Base-by-base conservation (phyloP, 37 sponge, comb jelly and placozoan species). In the Petrosia ficiformis region DNA sequence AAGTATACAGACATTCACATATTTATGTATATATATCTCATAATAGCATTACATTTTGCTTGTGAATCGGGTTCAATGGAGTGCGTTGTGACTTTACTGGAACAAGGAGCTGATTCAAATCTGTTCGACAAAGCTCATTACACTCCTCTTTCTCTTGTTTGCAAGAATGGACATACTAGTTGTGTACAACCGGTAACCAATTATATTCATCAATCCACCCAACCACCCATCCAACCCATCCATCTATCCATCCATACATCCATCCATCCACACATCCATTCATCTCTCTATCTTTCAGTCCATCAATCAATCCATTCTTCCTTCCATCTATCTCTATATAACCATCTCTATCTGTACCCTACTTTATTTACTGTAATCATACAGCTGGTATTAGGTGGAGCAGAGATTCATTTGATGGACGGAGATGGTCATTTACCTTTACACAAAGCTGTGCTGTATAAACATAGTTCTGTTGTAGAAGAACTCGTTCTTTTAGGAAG, bases 21-120 rank as follows among this genome's bases (percentile, higher is more conserved):
- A 0, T 31, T 43, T 25, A 6, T 70, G 60, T 56, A 39, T 37
- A 10, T 48, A 28, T 10, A 42, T 68, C 56, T 31, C 39, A n/a
- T 43, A 39, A 29, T 73, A 91, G 91, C 86, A 35, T 67, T 91
- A 1, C 83, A 91, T 67, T 77, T 75, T 60, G 91, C 86, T 6
- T 44, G 80, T 57, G 60, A 79, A 4, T 25, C 43, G 54, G 86
- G 87, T 4, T 69, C 87, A 2, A 30, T 38, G 1, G 77, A 73
- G 14, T 79, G 83, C 60, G 76, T 85, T 16, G 44, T 35, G 0
- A 54, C 76, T 1, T 74, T 91, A 2, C 70, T 86, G n/a, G 61
- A 76, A 65, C 39, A 48, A 10, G 87, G 83, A 16, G 83, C 83
- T 44, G 75, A 82, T 32, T 83, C 87, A 0, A 86, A 86, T 71